Conservation (phyloP, 37 sponge, comb jelly and placozoan species). For the Chondrilla cf. caribensis region DNA sequence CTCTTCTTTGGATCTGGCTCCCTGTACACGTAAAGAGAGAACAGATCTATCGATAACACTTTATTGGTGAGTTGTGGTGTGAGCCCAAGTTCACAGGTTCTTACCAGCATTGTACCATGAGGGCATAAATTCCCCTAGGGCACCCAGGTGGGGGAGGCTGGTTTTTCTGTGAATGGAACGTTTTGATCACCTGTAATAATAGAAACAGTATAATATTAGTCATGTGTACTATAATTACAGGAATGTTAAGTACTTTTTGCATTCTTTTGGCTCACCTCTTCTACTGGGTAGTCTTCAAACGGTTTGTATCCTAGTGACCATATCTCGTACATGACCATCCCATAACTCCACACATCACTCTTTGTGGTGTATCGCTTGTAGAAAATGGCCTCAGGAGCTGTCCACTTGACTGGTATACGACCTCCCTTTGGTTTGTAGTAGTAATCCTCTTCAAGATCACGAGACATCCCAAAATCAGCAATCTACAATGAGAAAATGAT, state of each 20-base stretch:
- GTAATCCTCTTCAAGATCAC: conserved; percentile 19
- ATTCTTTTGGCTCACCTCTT: neutral
- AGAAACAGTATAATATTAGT: neutral
- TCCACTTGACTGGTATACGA: conserved; percentile 28
- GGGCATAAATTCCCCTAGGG: neutral
- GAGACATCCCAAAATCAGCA: conserved; percentile 40
- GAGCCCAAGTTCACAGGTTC: too few relatives aligned
- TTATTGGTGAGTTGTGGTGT: too few relatives aligned
- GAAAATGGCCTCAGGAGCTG: conserved; percentile 27
- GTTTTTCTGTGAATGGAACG: too few relatives aligned
- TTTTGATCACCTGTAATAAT: too few relatives aligned
- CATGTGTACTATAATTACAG: too few relatives aligned
- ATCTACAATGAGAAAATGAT: conserved; percentile 1
- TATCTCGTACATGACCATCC: conserved; percentile 20
- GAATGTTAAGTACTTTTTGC: too few relatives aligned
- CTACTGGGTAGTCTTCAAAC: neutral
- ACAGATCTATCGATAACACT: too few relatives aligned
- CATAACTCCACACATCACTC: conserved; percentile 27
- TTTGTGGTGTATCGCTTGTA: conserved; percentile 14
- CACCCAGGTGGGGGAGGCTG: conserved; percentile 13
- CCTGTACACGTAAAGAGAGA: too few relatives aligned
- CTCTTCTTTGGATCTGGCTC: too few relatives aligned
- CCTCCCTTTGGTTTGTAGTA: conserved; percentile 34
- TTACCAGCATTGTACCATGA: conserved; percentile 16
- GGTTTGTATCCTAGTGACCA: conserved; percentile 18